A percentile compares a stretch with the other conserved stretches of the same genome.
Conservation (phyloP, 2,888 invertebrate species). For the Dryocosmus kuriphilus region DNA sequence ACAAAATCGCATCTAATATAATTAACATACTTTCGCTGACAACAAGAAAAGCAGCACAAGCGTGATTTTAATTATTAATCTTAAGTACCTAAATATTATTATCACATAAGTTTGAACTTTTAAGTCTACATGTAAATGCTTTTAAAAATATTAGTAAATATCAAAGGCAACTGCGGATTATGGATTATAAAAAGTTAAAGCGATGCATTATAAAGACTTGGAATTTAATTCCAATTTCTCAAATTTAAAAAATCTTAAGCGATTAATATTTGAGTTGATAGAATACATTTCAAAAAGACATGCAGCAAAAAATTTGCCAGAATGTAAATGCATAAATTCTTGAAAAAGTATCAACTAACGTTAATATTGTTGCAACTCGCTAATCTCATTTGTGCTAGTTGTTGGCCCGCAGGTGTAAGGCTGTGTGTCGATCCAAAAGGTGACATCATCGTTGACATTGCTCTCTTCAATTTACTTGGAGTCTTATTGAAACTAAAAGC, state of each 20-base stretch:
- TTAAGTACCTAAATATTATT: not conserved
- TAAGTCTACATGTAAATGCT: no score
- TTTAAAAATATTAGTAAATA: not conserved
- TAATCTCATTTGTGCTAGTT: constrained; percentile 90
- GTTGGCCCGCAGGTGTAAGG: constrained; percentile 87
- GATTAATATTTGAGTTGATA: not conserved
- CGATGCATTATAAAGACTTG: not conserved
- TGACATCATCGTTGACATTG: constrained; percentile 96
- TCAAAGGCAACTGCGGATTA: not conserved
- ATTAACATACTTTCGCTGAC: not conserved
- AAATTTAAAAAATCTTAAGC: not conserved
- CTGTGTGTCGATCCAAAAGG: constrained; percentile 93
- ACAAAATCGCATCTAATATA: not conserved
- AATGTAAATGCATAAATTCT: not conserved
- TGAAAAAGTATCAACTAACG: constrained; percentile 80
- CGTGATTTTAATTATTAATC: not conserved
- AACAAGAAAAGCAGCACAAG: not conserved
- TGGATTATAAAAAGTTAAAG: not conserved
- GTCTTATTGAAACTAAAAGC: constrained; percentile 98
- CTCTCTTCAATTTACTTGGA: constrained; percentile 94
- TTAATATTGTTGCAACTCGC: constrained; percentile 93
- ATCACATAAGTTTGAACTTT: not conserved
- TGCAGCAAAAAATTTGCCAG: not conserved
- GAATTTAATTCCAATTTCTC: not conserved
- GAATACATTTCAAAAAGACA: not conserved